These are phyloP conservation scores for Gadus macrocephalus DNA, from an alignment of 2,113 vertebrate species.

Conservation along the genomic window DNA sequence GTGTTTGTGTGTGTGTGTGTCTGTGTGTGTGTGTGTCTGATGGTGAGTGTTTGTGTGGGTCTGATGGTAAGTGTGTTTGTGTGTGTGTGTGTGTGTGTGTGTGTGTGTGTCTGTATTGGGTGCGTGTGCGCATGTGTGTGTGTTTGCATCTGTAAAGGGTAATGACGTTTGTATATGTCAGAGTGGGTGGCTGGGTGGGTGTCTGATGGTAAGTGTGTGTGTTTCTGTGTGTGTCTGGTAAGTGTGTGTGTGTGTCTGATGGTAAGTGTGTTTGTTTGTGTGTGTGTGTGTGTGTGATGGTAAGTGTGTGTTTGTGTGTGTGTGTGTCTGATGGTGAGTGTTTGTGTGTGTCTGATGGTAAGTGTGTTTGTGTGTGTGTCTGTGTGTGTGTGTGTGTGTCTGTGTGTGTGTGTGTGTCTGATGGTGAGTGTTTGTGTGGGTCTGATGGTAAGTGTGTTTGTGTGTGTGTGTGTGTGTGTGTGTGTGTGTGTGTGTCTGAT, in stretches of 20 bases:
- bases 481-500: too few species aligned
- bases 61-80: too few species aligned
- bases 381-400: not conserved
- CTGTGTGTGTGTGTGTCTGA: not conserved
- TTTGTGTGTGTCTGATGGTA: not conserved
- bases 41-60: not conserved
- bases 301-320: not conserved
- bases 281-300: too few species aligned
- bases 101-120: too few species aligned
- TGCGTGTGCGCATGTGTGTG: too few species aligned
- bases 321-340: not conserved
- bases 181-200: not conserved
- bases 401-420: not conserved
- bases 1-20: not conserved
- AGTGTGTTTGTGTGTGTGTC: not conserved
- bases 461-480: not conserved
- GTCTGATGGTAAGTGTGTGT: not conserved
- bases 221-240: slow-evolving; percentile 5
- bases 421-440: not conserved
- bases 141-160: too few species aligned
- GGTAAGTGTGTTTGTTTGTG: too few species aligned
- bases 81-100: not conserved
- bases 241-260: not conserved
- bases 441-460: not conserved
- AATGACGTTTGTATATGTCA: too few species aligned